Base-by-base conservation (phyloP, 2,797 vertebrate genomes). In the Moxostoma hubbsi region DNA sequence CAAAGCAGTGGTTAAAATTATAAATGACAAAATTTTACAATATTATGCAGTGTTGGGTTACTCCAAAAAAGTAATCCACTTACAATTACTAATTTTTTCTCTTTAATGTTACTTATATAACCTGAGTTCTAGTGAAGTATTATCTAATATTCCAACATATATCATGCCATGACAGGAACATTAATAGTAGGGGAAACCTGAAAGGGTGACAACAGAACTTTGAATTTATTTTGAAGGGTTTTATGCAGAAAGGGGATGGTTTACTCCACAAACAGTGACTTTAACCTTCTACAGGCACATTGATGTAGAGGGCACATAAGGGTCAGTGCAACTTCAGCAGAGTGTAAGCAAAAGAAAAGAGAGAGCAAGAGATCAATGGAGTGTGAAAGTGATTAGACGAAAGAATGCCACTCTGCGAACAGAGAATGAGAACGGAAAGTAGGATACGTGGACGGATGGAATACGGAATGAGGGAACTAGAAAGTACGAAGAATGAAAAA, bases 351-450 rank as follows among this genome's bases (percentile, higher is more conserved):
- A 78, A 64, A 71, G 66, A 55, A 15, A 50, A 55, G 55, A 77
- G 72, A 72, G 68, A 58, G 45, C 43, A 53, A 59, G n/a, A 53
- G 73, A 73, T 65, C 70, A 71, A 66, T 75, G 72, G 76, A 74
- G 76, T 70, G 81, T 79, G 66, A 82, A 63, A 82, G 59, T 63
- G 76, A 74, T 77, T 72, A 43, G 69, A 75, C 67, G 72, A 75
- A 79, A 53, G 59, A 15, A 51, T 69, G 16, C n/a, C 55, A 58
- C 45, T 16, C 36, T 65, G 74, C 59, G 66, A 70, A 63, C 62
- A 71, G 72, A 82, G 62, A 79, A 59, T 16, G 76, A 70, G 45
- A 13, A 49, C 61, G 49, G 16, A 69, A 73, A 43, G 51, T 7
- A 75, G 49, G 51, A 74, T 62, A 47, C 16, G 53, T 77, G 57